These are phyloP conservation scores for Periplaneta americana DNA, from an alignment of 1,140 invertebrate genomes.

Conservation along the genomic window DNA sequence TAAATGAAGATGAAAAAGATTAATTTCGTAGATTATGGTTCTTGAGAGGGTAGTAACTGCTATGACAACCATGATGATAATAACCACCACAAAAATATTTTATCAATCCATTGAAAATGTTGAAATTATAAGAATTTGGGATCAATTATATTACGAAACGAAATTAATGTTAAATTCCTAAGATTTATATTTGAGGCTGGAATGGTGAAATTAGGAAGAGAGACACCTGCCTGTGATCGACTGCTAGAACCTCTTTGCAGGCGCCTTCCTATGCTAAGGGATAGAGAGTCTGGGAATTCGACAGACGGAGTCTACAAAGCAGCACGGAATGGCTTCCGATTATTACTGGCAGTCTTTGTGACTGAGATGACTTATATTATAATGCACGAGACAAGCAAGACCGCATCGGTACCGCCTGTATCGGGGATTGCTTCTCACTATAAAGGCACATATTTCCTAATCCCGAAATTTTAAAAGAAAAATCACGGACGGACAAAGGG, in stretches of 20 bases:
- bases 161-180: no score
- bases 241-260: not conserved
- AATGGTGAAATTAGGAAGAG: no score
- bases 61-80: no score
- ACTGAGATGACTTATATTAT: conserved; percentile 3
- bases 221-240: not conserved
- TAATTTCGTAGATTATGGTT: no score
- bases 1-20: no score
- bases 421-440: not conserved
- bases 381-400: not conserved
- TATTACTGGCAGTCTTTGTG: conserved; percentile 2
- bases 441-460: not conserved
- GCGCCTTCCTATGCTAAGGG: not conserved
- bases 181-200: no score
- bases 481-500: conserved; percentile 5
- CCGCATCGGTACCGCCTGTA: not conserved
- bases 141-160: no score
- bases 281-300: not conserved
- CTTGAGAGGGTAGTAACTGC: no score
- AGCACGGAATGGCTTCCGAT: conserved; percentile 6
- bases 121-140: no score
- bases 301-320: not conserved
- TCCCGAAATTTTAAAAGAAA: conserved; percentile 4
- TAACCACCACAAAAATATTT: no score
- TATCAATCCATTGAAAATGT: no score